phyloP scores from a whole-genome alignment of 2,113 vertebrate genomes.

The Pterocles burchelli region DNA sequence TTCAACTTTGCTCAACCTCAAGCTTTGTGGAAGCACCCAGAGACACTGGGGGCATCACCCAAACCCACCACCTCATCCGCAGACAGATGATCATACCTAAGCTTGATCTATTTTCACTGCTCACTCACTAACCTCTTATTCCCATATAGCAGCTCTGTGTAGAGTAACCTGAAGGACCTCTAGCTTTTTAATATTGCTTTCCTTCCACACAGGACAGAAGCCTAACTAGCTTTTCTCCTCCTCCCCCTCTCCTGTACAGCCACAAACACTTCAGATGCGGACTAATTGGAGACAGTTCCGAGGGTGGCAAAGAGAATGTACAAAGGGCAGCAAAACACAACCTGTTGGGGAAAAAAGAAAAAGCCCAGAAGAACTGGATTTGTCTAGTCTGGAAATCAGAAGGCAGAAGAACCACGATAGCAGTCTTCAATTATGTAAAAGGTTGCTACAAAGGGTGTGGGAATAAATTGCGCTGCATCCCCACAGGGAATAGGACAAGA shows the following conservation, averaged over 20 bases:
- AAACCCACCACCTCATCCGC: background rate
- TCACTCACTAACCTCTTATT: background rate
- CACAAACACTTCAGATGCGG: background rate
- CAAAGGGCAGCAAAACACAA: background rate
- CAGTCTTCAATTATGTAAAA: background rate
- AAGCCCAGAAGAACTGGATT: background rate
- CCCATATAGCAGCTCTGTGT: fast-evolving
- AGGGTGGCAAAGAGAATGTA: background rate
- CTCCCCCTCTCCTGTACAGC: background rate
- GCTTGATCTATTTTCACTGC: background rate
- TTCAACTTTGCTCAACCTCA: fast-evolving
- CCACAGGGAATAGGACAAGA: background rate
- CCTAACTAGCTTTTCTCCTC: background rate
- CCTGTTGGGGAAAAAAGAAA: background rate
- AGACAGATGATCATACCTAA: background rate
- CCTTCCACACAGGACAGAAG: background rate
- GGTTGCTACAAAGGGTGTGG: background rate
- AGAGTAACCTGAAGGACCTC: background rate
- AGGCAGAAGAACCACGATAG: background rate
- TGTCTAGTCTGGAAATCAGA: background rate
- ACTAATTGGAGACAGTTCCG: background rate
- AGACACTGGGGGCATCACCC: fast-evolving
- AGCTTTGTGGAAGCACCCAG: background rate
- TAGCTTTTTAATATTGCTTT: background rate
- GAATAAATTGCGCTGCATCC: conserved; percentile 9